phyloP scores from a whole-genome alignment of 2,888 invertebrate species.

The Toxonevra muliebris region DNA sequence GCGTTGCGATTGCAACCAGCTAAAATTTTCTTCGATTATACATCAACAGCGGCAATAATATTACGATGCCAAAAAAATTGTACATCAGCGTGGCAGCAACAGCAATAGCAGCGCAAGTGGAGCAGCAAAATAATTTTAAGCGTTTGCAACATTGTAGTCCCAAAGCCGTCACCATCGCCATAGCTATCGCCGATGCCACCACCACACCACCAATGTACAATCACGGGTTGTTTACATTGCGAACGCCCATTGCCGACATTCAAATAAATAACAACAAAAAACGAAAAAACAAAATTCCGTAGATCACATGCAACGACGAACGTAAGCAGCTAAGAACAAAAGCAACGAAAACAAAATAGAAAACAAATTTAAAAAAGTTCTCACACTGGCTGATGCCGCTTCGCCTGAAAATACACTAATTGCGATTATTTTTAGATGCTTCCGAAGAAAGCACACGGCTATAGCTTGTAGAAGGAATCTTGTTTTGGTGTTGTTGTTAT shows the following conservation, averaged over 20 bases:
- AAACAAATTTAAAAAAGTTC: slow-evolving; percentile 12
- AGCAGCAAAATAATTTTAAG: too few species aligned
- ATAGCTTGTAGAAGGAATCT: slow-evolving; percentile 15
- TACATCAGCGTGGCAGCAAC: too few species aligned
- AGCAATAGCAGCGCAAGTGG: too few species aligned
- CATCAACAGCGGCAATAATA: too few species aligned
- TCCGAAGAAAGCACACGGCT: slow-evolving; percentile 26
- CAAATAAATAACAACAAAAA: background rate
- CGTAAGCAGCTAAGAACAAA: slow-evolving; percentile 16
- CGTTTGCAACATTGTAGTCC: too few species aligned
- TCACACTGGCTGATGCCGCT: background rate
- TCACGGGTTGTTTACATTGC: slow-evolving; percentile 12
- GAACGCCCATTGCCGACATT: slow-evolving; percentile 17
- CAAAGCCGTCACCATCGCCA: background rate
- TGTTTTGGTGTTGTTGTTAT: slow-evolving; percentile 24
- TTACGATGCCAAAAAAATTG: too few species aligned
- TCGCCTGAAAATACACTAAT: slow-evolving; percentile 28
- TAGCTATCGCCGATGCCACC: slow-evolving; percentile 13
- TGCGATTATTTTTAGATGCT: slow-evolving; percentile 33
- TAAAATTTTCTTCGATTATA: too few species aligned
- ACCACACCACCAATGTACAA: background rate
- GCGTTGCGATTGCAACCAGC: too few species aligned
- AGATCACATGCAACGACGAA: slow-evolving; percentile 29
- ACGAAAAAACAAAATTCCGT: slow-evolving; percentile 23
- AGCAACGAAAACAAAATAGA: slow-evolving; percentile 12